Evolutionary conservation across 2,888 invertebrate species (phyloP).

Genomic region (Lepas anatifera): DNA sequence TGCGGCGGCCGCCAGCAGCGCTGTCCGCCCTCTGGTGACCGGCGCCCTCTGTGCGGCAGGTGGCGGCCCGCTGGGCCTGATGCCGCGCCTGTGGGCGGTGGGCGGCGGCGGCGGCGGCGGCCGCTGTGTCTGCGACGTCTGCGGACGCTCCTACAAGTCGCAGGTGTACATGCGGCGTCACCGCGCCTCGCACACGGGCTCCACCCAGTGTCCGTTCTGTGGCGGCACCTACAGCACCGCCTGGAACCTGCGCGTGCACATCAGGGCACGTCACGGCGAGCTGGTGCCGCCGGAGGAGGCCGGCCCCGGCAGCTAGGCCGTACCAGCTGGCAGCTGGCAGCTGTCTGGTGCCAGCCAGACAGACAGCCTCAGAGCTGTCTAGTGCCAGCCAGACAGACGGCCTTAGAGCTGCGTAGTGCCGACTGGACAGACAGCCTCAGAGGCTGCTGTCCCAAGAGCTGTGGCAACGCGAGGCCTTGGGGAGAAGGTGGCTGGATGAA

Average conservation of each 20-base stretch:
- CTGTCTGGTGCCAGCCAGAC: no score
- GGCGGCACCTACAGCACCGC: slow-evolving; percentile 24
- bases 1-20: no score
- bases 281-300: slow-evolving; percentile 56
- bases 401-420: no score
- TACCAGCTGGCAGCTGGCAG: no score
- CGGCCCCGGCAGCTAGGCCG: slow-evolving; percentile 25
- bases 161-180: slow-evolving; percentile 19
- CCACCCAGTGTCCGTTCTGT: slow-evolving; percentile 23
- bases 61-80: not conserved
- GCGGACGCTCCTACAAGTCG: not conserved
- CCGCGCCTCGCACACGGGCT: slow-evolving; percentile 19
- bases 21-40: no score
- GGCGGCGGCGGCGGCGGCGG: not conserved
- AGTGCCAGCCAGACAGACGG: no score
- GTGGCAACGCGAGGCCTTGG: no score
- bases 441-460: no score
- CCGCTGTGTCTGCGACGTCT: not conserved
- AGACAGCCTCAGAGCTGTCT: no score
- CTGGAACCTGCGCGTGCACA: slow-evolving; percentile 19
- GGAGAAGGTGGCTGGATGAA: no score
- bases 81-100: not conserved
- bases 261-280: slow-evolving; percentile 16
- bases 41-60: no score
- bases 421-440: no score